Base-by-base conservation (phyloP, 1,140 invertebrate genomes). In the Drosophila murphyi region DNA sequence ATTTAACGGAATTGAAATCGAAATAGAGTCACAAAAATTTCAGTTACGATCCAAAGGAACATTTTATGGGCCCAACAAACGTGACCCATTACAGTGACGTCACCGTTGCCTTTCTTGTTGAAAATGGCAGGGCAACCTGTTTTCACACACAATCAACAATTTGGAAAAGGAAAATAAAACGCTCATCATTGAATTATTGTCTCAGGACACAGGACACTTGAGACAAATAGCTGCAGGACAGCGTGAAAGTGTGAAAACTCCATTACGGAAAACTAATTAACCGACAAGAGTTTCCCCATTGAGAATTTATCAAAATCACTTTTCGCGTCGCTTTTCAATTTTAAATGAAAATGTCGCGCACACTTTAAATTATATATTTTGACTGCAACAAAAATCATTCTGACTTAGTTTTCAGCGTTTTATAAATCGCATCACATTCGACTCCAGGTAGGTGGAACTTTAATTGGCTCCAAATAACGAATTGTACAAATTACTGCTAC, bases 231-330 rank as follows among this genome's bases (percentile, higher is more conserved):
- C 34, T 35, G 32, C 31, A 12, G 57, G 64, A 57, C 51, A 59
- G 55, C 31, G 48, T 48, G 41, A 45, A 62, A 54, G 47, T 10
- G 50, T 20, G 20, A 20, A 20, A 20, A 20, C 20, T 20, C 20
- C 20, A 20, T 20, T 20, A 8, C 45, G 68, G 56, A 64, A 75
- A 83, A 71, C 61, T 83, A 80, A 83, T 85, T 85, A 83, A 51
- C 37, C 57, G 51, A 52, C 62, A 65, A 62, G 57, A 20, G 69
- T 54, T 59, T 62, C 43, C 29, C 29, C n/a, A 47, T 68, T 54
- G 41, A 60, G 8, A 61, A 31, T 34, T 31, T 28, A 61, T 37
- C 5, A 59, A 5, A 50, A 48, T 37, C n/a, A 48, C 32, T 50
- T 10, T 2, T 4, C 29, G 29, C 48, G 48, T 2, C 2, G 2